Evolutionary conservation across 2,888 invertebrate genomes (phyloP), one percentile per base, ranked within the genome.

Genomic region (Acleris literana): DNA sequence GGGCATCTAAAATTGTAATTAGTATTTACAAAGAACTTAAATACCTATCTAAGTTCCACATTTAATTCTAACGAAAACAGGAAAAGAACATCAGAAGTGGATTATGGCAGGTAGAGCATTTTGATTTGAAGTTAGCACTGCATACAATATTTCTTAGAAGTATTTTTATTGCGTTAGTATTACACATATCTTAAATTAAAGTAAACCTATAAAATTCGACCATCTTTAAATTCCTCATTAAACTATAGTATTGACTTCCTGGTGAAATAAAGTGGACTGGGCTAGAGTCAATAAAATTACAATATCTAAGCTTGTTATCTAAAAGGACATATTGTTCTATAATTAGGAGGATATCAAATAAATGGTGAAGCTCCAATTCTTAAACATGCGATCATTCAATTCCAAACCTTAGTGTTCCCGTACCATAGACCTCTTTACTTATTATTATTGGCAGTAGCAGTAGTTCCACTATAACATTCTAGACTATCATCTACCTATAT

Each of bases 401-500:
- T 52, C 52, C 61, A 48, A 46, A 33, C 61, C 54, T 53, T 62
- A 29, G 29, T 55, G 55, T 49, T 63, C 48, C 49, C 49, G 48
- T 49, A 48, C 17, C 39, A 39, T 22, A 39, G 49, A 22, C 22
- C 74, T 70, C 49, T 69, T 56, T 18, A 60, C 69, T 71, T 73
- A 74, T 74, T 39, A 74, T 71, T 73, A 77, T 77, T 85, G 85
- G 85, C 85, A 86, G 85, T 83, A 80, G 81, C 69, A 70, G 77
- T 76, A 76, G 70, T 52, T 44, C 17, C 51, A 20, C 55, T 57
- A 61, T 62, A 43, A 43, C 72, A 77, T 77, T 71, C 70, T 72
- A 73, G 70, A 69, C 77, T 78, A 79, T 75, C 56, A 69, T 69
- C 76, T 80, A 82, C 69, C 71, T 73, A 83, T 72, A 74, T 77